A percentile compares a stretch with the other conserved stretches of the same genome.
Evolutionary conservation across 2,797 vertebrate genomes (phyloP).

Genomic region (Chloroceryle inda): DNA sequence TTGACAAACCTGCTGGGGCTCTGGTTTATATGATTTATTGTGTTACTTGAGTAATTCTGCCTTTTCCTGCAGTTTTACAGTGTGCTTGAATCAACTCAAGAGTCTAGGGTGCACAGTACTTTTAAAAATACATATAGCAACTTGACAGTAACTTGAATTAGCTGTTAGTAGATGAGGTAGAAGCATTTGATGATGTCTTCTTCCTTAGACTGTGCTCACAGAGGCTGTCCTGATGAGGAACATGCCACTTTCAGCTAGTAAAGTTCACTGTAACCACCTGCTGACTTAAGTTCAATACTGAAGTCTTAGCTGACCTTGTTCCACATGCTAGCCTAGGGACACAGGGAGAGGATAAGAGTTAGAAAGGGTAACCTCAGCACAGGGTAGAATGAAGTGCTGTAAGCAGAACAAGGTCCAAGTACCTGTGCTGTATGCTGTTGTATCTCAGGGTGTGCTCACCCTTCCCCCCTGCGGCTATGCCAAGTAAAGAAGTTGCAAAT

Average conservation of each 20-base stretch:
- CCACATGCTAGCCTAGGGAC: neutral
- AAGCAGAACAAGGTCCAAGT: neutral
- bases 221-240: neutral
- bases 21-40: neutral
- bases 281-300: neutral
- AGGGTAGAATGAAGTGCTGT: neutral
- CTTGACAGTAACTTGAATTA: neutral
- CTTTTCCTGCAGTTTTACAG: neutral
- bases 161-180: neutral
- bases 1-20: neutral
- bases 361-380: neutral
- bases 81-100: neutral
- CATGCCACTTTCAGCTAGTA: neutral
- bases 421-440: neutral
- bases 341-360: neutral
- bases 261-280: neutral
- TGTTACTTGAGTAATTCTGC: neutral
- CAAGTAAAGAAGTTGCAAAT: neutral
- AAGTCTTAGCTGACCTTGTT: neutral
- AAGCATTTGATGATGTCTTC: neutral
- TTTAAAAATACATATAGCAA: neutral
- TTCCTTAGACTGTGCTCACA: neutral
- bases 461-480: neutral
- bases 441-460: neutral
- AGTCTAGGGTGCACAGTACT: neutral